Conservation (phyloP, 2,888 invertebrate genomes). For the Ichneumon xanthorius region DNA sequence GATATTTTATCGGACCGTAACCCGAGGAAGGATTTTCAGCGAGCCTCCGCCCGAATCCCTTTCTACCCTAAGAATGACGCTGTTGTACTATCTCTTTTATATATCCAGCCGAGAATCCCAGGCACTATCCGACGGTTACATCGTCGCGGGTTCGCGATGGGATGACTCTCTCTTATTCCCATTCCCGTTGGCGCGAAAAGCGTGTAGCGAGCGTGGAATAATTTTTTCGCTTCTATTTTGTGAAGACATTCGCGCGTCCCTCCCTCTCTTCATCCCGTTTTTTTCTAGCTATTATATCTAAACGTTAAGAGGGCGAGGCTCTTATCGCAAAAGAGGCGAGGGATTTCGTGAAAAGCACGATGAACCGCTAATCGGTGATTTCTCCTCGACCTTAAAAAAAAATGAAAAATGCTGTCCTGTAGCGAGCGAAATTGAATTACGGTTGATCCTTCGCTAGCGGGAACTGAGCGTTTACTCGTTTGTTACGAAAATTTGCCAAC, state of each 20-base stretch:
- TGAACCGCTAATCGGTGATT: no score
- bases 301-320: background rate
- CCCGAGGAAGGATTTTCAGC: slow-evolving; percentile 9
- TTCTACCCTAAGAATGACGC: background rate
- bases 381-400: no score
- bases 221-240: slow-evolving; percentile 19
- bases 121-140: slow-evolving; percentile 49
- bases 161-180: background rate
- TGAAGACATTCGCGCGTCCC: background rate
- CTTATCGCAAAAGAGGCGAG: background rate
- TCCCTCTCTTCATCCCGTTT: background rate
- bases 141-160: slow-evolving; percentile 34
- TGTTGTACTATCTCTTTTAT: slow-evolving; percentile 25
- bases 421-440: background rate
- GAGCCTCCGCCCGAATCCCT: slow-evolving; percentile 23
- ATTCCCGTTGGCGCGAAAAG: background rate
- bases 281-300: background rate
- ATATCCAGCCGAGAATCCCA: no score
- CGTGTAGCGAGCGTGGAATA: background rate
- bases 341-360: no score
- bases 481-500: background rate
- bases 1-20: slow-evolving; percentile 39
- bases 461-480: background rate
- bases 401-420: background rate
- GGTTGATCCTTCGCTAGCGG: background rate